Percentiles rank a stretch among this genome's conserved stretches.
Conservation (phyloP, 2,797 vertebrate genomes). For the Eleutherodactylus coqui region DNA sequence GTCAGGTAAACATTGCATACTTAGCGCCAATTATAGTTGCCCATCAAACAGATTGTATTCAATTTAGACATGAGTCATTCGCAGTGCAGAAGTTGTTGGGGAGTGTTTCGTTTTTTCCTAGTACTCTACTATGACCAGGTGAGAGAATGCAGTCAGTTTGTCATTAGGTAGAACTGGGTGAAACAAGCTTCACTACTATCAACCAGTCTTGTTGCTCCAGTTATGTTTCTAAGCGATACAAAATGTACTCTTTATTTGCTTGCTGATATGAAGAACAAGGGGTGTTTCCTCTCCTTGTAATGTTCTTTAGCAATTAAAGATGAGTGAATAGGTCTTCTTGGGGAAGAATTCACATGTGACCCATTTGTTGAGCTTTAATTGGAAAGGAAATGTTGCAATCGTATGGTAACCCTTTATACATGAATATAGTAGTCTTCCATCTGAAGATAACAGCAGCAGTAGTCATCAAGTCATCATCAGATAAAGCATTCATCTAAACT, state of each 20-base stretch:
- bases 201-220: neutral
- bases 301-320: neutral
- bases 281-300: neutral
- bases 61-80: neutral
- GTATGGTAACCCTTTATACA: neutral
- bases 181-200: neutral
- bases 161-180: neutral
- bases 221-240: neutral
- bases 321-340: neutral
- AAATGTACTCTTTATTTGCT: neutral
- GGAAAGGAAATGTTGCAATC: neutral
- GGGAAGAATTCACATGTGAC: neutral
- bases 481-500: neutral
- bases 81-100: neutral
- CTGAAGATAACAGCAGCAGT: neutral
- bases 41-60: neutral
- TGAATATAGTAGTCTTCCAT: neutral
- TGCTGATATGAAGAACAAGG: neutral
- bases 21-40: no score
- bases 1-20: no score
- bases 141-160: neutral
- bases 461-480: neutral
- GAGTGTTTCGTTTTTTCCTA: neutral
- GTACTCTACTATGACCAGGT: neutral
- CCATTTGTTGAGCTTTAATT: neutral